Percentiles rank a stretch among this genome's conserved stretches.
Evolutionary conservation across 1,140 invertebrate species (phyloP).

Genomic region (Zelostemma sp.): DNA sequence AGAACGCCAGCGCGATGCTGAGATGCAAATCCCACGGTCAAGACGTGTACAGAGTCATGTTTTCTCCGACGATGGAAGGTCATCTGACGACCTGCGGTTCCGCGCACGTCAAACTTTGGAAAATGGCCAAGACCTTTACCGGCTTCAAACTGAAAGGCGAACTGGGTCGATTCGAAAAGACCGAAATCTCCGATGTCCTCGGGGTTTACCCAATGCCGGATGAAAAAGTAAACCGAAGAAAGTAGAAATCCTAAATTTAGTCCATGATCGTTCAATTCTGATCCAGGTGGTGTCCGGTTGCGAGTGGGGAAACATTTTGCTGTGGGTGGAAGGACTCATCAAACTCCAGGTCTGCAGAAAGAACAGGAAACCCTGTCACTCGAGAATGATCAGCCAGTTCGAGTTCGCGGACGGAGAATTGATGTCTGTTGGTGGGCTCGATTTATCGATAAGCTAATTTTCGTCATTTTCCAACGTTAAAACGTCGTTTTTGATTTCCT

Average conservation of each 20-base stretch:
- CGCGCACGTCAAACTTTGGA: slow-evolving; percentile 93
- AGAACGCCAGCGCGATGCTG: slow-evolving; percentile 78
- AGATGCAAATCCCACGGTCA: slow-evolving; percentile 85
- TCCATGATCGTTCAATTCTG: no score
- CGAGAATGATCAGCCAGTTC: slow-evolving; percentile 80
- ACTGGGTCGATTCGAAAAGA: slow-evolving; percentile 89
- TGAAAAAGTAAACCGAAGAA: slow-evolving; percentile 76
- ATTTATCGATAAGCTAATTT: slow-evolving; percentile 11
- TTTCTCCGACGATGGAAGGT: slow-evolving; percentile 82
- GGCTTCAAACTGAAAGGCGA: slow-evolving; percentile 89
- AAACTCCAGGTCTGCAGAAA: slow-evolving; percentile 83
- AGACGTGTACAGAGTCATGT: slow-evolving; percentile 82
- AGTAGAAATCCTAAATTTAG: no score
- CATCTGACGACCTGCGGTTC: slow-evolving; percentile 82
- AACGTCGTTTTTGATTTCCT: no score
- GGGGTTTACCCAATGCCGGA: slow-evolving; percentile 87
- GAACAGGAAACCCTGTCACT: slow-evolving; percentile 80
- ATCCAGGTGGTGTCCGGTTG: slow-evolving; percentile 82
- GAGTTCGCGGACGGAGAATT: slow-evolving; percentile 76
- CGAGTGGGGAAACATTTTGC: slow-evolving; percentile 89
- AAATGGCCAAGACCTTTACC: slow-evolving; percentile 90
- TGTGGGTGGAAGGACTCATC: slow-evolving; percentile 90
- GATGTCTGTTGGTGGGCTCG: slow-evolving; percentile 71
- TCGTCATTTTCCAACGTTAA: slow-evolving; percentile 1
- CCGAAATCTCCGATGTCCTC: slow-evolving; percentile 89